Evolutionary conservation across 23 tunicate species (phyloP), one percentile per base, ranked within the genome.

Genomic region (Clavelina lepadiformis): DNA sequence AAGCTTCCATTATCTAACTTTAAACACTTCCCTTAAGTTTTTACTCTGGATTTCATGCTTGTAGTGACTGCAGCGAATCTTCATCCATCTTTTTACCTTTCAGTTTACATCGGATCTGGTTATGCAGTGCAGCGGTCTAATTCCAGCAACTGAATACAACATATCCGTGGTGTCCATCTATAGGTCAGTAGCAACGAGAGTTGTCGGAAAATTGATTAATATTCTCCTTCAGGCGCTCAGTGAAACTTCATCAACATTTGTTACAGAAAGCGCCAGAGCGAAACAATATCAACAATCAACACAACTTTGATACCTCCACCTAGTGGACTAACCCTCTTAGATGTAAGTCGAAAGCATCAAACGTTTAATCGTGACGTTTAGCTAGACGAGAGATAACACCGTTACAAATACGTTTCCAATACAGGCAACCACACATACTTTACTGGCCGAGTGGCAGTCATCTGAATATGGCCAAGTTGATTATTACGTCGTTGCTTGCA

Each of bases 401-500:
- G 15, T 15, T 11, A 44, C 11, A 44, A 44, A 11, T 11, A 25
- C 18, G 15, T 19, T 33, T 63, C 27, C 26, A 28, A 36, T 71
- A 15, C 46, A 82, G 89, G 61, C 75, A 0, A 63, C 89, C 15
- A 41, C 73, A 1, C 79, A 74, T 37, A 38, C 75, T 0, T 13
- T 82, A 2, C 21, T 73, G 28, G 89, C 61, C 2, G 38, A 67
- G 23, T 82, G 89, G 89, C 30, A 54, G 2, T 62, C 80, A 30
- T 80, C 80, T 2, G 67, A 35, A 6, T 37, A 21, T 4, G 49
- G 21, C 18, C 51, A 65, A 19, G 75, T 73, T 1, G 65, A 26
- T 2, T 37, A 46, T 44, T 82, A 82, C 34, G 19, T 20, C 37
- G 58, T 82, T 28, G 35, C 68, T 15, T 65, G 28, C 50, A 64